Percentiles rank a stretch among this genome's conserved stretches.
phyloP scores from a whole-genome alignment of 2,797 vertebrate species.

The Acestrorhynchus altus region DNA sequence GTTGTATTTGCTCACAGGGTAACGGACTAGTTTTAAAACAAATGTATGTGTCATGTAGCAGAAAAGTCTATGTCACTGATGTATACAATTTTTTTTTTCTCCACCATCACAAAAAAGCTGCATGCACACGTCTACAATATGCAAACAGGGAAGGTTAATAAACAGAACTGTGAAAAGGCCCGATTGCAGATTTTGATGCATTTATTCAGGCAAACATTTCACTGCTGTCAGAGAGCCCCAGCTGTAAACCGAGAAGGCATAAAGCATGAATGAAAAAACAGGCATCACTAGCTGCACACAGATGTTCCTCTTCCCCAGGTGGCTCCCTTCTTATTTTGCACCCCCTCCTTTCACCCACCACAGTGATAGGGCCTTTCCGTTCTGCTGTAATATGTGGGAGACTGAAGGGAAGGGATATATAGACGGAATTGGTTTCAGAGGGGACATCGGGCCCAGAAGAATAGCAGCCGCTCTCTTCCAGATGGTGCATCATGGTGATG shows the following conservation, averaged over 20 bases:
- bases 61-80: too few relatives aligned
- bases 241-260: slow-evolving; percentile 54
- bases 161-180: not conserved
- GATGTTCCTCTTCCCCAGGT: slow-evolving; percentile 51
- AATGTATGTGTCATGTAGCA: too few relatives aligned
- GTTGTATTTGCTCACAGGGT: too few relatives aligned
- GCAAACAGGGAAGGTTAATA: not conserved
- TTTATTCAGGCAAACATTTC: slow-evolving; percentile 39
- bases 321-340: slow-evolving; percentile 25
- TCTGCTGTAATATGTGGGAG: slow-evolving; percentile 41
- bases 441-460: slow-evolving; percentile 34
- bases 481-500: slow-evolving; percentile 49
- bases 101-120: too few relatives aligned
- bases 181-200: not conserved
- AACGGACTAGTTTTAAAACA: too few relatives aligned
- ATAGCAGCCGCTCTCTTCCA: slow-evolving; percentile 34
- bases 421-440: slow-evolving; percentile 43
- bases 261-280: slow-evolving; percentile 58
- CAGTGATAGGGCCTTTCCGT: slow-evolving; percentile 37
- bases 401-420: slow-evolving; percentile 42
- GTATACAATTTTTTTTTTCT: too few relatives aligned
- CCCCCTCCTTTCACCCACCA: slow-evolving; percentile 3
- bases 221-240: slow-evolving; percentile 42
- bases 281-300: slow-evolving; percentile 43
- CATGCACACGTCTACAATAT: too few relatives aligned